Conservation (phyloP, 2,888 invertebrate genomes). For the Leptothorax acervorum region DNA sequence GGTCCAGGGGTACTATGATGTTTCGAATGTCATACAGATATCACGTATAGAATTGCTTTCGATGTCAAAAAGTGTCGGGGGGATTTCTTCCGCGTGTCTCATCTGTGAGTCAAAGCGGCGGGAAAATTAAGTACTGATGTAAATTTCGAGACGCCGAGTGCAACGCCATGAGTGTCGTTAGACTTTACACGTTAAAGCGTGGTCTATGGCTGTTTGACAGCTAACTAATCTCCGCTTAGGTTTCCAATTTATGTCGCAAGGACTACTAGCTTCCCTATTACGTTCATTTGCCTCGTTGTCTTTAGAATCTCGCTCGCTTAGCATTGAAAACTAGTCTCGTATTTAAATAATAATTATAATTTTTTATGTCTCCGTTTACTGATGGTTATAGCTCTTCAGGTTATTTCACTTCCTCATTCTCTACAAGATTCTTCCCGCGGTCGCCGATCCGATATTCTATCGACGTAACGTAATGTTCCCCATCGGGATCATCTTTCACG, state of each 20-base stretch:
- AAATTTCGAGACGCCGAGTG: constrained; percentile 46
- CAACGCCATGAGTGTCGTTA: constrained; percentile 10
- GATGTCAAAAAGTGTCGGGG: not conserved
- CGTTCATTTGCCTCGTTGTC: not conserved
- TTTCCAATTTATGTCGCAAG: constrained; percentile 26
- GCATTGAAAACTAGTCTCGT: not conserved
- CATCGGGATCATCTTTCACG: constrained; percentile 7
- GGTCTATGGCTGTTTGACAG: constrained; percentile 27
- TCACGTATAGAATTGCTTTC: constrained; percentile 21
- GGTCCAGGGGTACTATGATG: not conserved
- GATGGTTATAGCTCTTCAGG: not conserved
- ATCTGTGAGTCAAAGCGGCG: constrained; percentile 20
- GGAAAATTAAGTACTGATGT: constrained; percentile 43
- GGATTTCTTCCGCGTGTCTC: constrained; percentile 12
- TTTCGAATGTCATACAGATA: constrained; percentile 38
- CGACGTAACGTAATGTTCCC: not conserved
- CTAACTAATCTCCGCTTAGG: constrained; percentile 30
- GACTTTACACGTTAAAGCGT: constrained; percentile 39
- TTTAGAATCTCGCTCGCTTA: not conserved
- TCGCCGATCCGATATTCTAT: not conserved
- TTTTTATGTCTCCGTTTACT: not conserved
- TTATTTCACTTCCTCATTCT: not conserved
- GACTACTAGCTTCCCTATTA: constrained; percentile 24
- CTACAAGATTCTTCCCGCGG: not conserved
- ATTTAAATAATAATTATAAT: not conserved